These are phyloP conservation scores for Hypolimnas misippus DNA, from an alignment of 2,888 invertebrate genomes.

Conservation along the genomic window DNA sequence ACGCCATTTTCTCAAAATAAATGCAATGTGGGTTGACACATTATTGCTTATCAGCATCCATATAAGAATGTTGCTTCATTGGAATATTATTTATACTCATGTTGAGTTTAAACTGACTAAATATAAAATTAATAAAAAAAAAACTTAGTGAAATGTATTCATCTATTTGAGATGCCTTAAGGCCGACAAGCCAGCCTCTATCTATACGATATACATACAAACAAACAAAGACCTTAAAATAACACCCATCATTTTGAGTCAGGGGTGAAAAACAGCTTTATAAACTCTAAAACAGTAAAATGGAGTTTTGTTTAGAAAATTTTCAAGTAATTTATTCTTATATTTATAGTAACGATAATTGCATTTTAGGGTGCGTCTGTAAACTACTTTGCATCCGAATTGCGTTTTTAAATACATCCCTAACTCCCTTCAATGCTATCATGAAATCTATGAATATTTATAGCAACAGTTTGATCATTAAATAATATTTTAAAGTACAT, in stretches of 20 bases:
- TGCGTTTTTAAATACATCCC: background rate
- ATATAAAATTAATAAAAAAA: too few relatives aligned
- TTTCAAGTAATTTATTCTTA: slow-evolving; percentile 21
- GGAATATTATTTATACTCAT: too few relatives aligned
- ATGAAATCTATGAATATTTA: background rate
- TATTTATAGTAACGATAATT: slow-evolving; percentile 32
- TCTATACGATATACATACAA: too few relatives aligned
- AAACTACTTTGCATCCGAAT: slow-evolving; percentile 6
- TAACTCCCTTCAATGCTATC: background rate
- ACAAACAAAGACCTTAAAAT: background rate
- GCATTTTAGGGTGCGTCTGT: slow-evolving; percentile 16
- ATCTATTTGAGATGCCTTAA: too few relatives aligned
- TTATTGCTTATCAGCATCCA: too few relatives aligned
- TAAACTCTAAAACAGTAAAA: slow-evolving; percentile 2
- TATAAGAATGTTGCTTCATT: too few relatives aligned
- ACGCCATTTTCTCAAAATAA: too few relatives aligned
- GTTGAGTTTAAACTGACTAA: too few relatives aligned
- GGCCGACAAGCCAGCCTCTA: too few relatives aligned
- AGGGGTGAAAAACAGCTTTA: background rate
- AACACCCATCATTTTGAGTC: background rate
- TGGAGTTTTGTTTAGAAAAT: slow-evolving; percentile 2
- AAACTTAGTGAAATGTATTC: too few relatives aligned
- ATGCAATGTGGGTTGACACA: too few relatives aligned
- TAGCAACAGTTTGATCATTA: background rate
- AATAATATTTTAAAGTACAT: background rate